These are phyloP conservation scores for Silvanus unidentatus DNA, from an alignment of 2,888 invertebrate genomes.

Conservation along the genomic window DNA sequence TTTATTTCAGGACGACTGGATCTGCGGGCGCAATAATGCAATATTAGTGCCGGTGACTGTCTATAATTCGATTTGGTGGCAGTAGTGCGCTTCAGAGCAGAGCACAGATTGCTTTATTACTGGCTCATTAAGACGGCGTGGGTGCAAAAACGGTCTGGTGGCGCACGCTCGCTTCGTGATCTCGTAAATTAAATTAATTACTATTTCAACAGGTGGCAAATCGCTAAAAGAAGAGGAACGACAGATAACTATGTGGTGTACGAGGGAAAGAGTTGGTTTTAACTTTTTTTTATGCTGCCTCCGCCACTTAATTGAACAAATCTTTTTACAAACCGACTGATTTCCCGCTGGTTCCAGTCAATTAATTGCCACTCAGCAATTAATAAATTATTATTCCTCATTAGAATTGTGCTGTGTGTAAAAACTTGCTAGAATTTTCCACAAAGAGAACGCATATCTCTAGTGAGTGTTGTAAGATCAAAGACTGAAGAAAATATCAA, in stretches of 20 bases:
- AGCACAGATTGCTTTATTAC: conserved; percentile 38
- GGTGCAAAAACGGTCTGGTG: conserved; percentile 25
- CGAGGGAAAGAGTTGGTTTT: conserved; percentile 29
- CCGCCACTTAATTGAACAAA: conserved; percentile 35
- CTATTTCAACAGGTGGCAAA: conserved; percentile 41
- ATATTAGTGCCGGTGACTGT: neutral
- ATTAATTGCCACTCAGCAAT: too few species aligned
- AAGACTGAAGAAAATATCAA: conserved; percentile 16
- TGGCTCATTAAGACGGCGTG: conserved; percentile 35
- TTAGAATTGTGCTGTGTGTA: too few species aligned
- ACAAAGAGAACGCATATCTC: too few species aligned
- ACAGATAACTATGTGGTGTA: conserved; percentile 7
- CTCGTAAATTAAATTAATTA: conserved; percentile 43
- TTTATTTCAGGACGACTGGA: too few species aligned
- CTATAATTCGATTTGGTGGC: conserved; percentile 24
- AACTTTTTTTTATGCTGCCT: too few species aligned
- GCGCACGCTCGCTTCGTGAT: conserved; percentile 28
- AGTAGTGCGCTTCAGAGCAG: conserved; percentile 14
- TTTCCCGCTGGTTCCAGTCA: too few species aligned
- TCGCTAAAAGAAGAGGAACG: conserved; percentile 25
- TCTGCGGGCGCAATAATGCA: neutral
- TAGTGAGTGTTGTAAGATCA: too few species aligned
- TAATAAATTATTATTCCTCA: too few species aligned
- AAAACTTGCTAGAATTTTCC: too few species aligned
- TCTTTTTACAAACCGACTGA: conserved; percentile 15